Base-by-base conservation (phyloP, 2,113 vertebrate genomes). In the Hystrix cristata region DNA sequence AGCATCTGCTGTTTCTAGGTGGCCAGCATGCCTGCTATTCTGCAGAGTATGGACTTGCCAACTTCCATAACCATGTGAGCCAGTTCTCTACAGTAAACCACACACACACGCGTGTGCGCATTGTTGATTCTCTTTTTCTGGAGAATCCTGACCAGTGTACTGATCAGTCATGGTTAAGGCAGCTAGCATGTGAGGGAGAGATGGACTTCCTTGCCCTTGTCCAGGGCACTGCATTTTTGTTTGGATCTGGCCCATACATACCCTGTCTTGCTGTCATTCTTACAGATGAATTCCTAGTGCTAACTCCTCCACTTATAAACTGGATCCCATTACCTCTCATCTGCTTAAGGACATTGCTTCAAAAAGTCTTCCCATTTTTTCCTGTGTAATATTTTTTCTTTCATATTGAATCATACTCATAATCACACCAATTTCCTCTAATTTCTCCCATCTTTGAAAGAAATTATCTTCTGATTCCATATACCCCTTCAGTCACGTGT, bases 371-470 rank as follows among this genome's bases (percentile, higher is more conserved):
- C 72, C 55, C 59, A 31, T 62, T 67, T 79, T 87, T 34, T 79
- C 25, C 51, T 46, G 18, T 79, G 62, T 55, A 38, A 55, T 71
- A 55, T 71, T 90, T 38, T 31, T 71, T 48, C 23, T 38, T 57
- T 67, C 19, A 11, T 31, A 38, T 51, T 43, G 3, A 92, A 60
- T 82, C 27, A 62, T 19, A 67, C 1, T 23, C 25, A 14, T 60
- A 62, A 83, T 38, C 43, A 92, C 31, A 38, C 14, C 48, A 90
- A 84, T 79, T 95, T 96, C 13, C 60, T 93, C 27, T 78, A 23
- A 92, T 92, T 97, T 95, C 13, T 90, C 48, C 90, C 69, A 76
- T 31, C 55, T 95, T 87, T 72, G 23, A 46, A 90, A 90, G 43
- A 48, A 64, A 15, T 18, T 65, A 5, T 92, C 55, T 85, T 94